phyloP scores from a whole-genome alignment of 64 coral and sea anemone species.

The Catalaphyllia jardinei region DNA sequence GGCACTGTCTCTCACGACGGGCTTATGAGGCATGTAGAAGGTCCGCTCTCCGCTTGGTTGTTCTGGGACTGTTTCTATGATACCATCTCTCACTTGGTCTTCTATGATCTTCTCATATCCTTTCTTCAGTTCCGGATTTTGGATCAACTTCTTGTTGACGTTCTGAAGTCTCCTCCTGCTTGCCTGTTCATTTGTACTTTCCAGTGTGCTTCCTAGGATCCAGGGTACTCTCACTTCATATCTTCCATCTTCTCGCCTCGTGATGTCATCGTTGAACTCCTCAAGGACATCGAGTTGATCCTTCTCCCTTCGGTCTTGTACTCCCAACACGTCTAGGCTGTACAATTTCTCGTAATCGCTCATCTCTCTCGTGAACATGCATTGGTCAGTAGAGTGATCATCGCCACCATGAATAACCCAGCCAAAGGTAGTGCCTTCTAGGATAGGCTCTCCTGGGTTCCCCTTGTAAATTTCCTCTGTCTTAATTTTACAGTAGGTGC shows the following conservation, averaged over 20 bases:
- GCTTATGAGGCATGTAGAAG: slow-evolving; percentile 65
- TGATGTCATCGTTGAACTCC: slow-evolving; percentile 51
- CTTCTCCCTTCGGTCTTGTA: slow-evolving; percentile 48
- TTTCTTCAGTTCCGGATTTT: slow-evolving; percentile 28
- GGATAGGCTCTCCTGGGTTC: slow-evolving; percentile 43
- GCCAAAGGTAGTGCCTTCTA: slow-evolving; percentile 57
- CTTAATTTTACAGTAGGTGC: too few relatives aligned
- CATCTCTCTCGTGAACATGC: slow-evolving; percentile 52
- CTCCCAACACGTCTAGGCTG: slow-evolving; percentile 48
- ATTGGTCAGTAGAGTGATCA: slow-evolving; percentile 1
- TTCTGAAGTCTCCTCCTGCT: slow-evolving; percentile 35
- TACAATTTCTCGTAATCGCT: slow-evolving; percentile 46
- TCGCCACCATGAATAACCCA: slow-evolving; percentile 67
- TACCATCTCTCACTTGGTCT: slow-evolving; percentile 45
- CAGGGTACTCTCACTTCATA: slow-evolving; percentile 69
- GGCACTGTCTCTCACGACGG: slow-evolving; percentile 29
- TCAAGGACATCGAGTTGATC: slow-evolving; percentile 50
- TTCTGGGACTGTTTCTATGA: slow-evolving; percentile 11
- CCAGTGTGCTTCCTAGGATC: slow-evolving; percentile 40
- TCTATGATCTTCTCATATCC: slow-evolving; percentile 38
- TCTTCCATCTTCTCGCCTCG: slow-evolving; percentile 15
- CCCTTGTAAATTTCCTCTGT: slow-evolving; percentile 55
- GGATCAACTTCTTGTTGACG: slow-evolving; percentile 46
- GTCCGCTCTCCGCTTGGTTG: slow-evolving; percentile 23
- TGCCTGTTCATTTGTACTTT: slow-evolving; percentile 53